Evolutionary conservation across 2,888 invertebrate species (phyloP).

Genomic region (Patella depressa): DNA sequence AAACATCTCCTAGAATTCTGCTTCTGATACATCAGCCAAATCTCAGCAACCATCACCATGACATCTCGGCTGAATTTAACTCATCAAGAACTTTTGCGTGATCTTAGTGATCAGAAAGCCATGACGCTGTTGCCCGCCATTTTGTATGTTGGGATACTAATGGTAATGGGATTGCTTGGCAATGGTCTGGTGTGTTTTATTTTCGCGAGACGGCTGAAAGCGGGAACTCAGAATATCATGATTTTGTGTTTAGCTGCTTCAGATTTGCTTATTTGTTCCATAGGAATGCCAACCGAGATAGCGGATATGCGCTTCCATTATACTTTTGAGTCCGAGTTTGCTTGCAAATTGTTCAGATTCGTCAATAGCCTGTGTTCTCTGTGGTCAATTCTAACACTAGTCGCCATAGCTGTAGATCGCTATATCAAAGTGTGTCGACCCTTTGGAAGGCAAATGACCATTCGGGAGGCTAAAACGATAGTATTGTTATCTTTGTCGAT

Average conservation of each 20-base stretch:
- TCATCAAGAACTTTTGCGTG: conserved; percentile 13
- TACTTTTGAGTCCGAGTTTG: conserved; percentile 50
- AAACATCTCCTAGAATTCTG: too few relatives aligned
- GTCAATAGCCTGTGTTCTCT: conserved; percentile 50
- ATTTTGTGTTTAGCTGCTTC: conserved; percentile 52
- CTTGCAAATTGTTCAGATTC: conserved; percentile 51
- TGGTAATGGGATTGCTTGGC: conserved; percentile 51
- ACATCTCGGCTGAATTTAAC: not conserved
- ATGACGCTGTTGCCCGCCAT: conserved; percentile 50
- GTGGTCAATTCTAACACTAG: conserved; percentile 52
- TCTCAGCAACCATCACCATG: too few relatives aligned
- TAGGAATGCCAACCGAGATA: conserved; percentile 55
- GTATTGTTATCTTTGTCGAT: conserved; percentile 39
- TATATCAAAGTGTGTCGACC: conserved; percentile 56
- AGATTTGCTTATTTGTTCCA: conserved; percentile 50
- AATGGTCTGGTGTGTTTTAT: conserved; percentile 52
- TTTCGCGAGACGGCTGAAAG: conserved; percentile 46
- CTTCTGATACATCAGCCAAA: too few relatives aligned
- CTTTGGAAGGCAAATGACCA: conserved; percentile 46
- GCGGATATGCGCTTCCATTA: conserved; percentile 52
- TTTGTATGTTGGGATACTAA: conserved; percentile 45
- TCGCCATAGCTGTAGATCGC: conserved; percentile 55
- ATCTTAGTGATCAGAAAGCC: conserved; percentile 45
- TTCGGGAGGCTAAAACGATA: conserved; percentile 42
- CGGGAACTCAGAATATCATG: conserved; percentile 50